These are phyloP conservation scores for Porites lutea DNA, from an alignment of 64 coral and sea anemone species.

Conservation along the genomic window DNA sequence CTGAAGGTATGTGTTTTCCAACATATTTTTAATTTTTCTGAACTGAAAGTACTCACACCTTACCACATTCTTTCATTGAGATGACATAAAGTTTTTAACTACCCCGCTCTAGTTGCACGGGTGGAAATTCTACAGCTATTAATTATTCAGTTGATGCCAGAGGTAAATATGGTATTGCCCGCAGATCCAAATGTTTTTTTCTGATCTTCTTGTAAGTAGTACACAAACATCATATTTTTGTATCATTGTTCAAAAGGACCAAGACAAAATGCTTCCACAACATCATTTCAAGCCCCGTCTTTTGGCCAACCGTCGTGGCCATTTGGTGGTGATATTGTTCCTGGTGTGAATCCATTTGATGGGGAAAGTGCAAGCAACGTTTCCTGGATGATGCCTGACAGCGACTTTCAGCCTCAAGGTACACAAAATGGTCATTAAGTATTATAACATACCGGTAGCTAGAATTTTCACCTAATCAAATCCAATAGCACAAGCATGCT, in stretches of 20 bases:
- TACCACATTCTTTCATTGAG: too few species aligned
- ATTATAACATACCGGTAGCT: not conserved
- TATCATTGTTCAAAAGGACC: not conserved
- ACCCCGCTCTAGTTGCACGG: too few species aligned
- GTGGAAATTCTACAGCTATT: too few species aligned
- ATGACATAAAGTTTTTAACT: too few species aligned
- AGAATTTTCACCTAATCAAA: not conserved
- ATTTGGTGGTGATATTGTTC: not conserved
- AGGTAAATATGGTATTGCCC: too few species aligned
- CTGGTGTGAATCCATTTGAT: conserved; percentile 1
- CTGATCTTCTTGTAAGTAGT: too few species aligned
- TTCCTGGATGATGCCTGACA: not conserved
- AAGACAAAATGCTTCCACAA: not conserved
- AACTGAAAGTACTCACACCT: too few species aligned
- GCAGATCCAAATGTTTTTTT: too few species aligned
- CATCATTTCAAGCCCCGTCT: not conserved
- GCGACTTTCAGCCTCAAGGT: conserved; percentile 42
- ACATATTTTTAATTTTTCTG: too few species aligned
- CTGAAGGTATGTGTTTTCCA: not conserved
- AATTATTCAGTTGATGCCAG: too few species aligned
- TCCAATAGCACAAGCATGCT: too few species aligned
- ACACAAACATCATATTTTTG: too few species aligned
- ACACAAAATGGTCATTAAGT: not conserved
- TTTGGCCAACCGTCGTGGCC: not conserved
- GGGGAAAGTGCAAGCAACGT: not conserved